Evolutionary conservation across 2,888 invertebrate genomes (phyloP), one percentile per base, ranked within the genome.

Genomic region (Ametastegia equiseti): DNA sequence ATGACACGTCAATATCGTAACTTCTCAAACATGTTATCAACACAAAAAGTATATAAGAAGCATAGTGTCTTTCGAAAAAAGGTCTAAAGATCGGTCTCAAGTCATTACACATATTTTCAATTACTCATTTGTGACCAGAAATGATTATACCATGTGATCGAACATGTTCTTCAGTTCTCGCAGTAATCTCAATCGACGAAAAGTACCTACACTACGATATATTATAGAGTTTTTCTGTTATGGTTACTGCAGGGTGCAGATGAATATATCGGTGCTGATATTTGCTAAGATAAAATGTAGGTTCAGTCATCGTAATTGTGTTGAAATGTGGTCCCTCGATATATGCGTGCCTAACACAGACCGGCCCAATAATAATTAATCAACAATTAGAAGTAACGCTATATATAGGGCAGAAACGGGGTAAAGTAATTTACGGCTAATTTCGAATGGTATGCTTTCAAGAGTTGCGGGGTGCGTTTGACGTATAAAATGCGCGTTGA

Each of bases 361-460:
- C 15, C 36, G 7, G 33, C 15, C 23, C 23, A 39, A 54, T 75
- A 39, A 54, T 75, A 75, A 75, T 75, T 75, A 75, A 54, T 50
- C 23, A 75, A 50, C 75, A 36, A 50, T 75, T 54, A 30, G 50
- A 19, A 54, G 19, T 13, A 27, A 19, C 1, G 42, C 27, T 27
- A 45, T 27, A 15, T 1, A 30, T 4, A 5, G 3, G 45, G 30
- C 50, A 27, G 45, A 4, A 71, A 27, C 23, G 27, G 27, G 0
- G 50, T 13, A 15, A 27, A 42, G 54, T 36, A 75, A 39, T 75
- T 75, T 50, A 33, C 36, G 33, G n/a, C 36, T 36, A 5, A 54
- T 75, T 75, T 54, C 19, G 36, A 75, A 75, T 54, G 75, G 23
- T 9, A 54, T 75, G 54, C 36, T 54, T 75, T 75, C 54, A 36